phyloP scores from a whole-genome alignment of 2,888 invertebrate genomes.

The Altica lythri region DNA sequence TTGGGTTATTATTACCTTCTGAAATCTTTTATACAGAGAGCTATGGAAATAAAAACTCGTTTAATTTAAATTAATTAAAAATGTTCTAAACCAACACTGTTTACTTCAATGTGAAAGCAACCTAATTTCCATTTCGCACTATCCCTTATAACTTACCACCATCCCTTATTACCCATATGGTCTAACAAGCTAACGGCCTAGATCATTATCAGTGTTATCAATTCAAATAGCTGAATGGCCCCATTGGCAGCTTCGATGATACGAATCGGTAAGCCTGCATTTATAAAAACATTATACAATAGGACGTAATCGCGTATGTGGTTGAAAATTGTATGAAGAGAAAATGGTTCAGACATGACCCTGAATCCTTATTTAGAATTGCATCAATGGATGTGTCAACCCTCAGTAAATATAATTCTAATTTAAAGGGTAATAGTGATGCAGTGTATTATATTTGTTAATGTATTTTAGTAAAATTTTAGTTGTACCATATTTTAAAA shows the following conservation, averaged over 20 bases:
- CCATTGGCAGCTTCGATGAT: constrained; percentile 49
- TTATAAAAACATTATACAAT: constrained; percentile 47
- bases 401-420: too few relatives aligned
- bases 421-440: too few relatives aligned
- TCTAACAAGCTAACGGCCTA: constrained; percentile 39
- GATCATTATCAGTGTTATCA: constrained; percentile 41
- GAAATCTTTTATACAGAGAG: too few relatives aligned
- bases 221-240: constrained; percentile 44
- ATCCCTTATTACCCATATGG: constrained; percentile 46
- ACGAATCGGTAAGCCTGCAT: constrained; percentile 51
- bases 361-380: constrained; percentile 24
- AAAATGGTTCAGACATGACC: too few relatives aligned
- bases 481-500: too few relatives aligned
- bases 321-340: constrained; percentile 50
- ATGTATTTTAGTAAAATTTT: too few relatives aligned
- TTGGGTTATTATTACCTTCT: too few relatives aligned
- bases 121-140: not conserved
- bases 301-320: constrained; percentile 47
- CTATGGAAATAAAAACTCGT: too few relatives aligned
- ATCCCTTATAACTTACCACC: constrained; percentile 21
- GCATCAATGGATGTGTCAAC: constrained; percentile 41
- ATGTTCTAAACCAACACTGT: too few relatives aligned
- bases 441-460: too few relatives aligned
- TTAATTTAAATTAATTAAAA: too few relatives aligned
- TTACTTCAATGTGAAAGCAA: too few relatives aligned